Base-by-base conservation (phyloP, 2,113 vertebrate species). In the Laterallus jamaicensis region DNA sequence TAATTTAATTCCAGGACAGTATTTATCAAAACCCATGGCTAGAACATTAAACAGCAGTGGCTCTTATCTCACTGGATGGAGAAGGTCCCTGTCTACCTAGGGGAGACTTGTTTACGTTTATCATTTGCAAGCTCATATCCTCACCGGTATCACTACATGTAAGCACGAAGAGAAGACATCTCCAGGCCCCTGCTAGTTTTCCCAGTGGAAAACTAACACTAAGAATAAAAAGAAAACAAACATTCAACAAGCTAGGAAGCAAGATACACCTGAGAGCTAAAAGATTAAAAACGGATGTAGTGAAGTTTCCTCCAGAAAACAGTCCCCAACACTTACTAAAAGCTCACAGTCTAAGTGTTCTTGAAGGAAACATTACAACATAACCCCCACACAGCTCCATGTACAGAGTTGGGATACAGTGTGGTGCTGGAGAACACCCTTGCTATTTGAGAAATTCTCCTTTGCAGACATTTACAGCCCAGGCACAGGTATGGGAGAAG, bases 1-100 rank as follows among this genome's bases (percentile, higher is more conserved):
- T 95, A 81, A 90, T 90, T 90, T 73, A 94, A 94, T 93, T 90
- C 56, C 56, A 93, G n/a, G 59, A 83, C 17, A 35, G 37, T 39
- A 88, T 75, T 81, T 86, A 86, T 60, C 21, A 59, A 77, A 90
- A 93, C 37, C 7, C 88, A 85, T 7, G 42, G 73, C 35, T 88
- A 91, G 67, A 93, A 74, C 59, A 93, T 52, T 74, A 77, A 93
- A 76, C 63, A 90, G 79, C 78, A 80, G 32, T 75, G 60, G 31
- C 14, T 92, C 31, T 94, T 84, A 84, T 84, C 86, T 86, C 58
- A 78, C 26, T 8, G 18, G 17, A 60, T 39, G 47, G 49, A 78
- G 62, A 88, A 56, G 42, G 39, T 31, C 42, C 21, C 16, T 49
- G 52, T 86, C 82, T 67, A 90, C 62, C 52, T 70, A 80, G 35